Evolutionary conservation across 2,113 vertebrate genomes (phyloP), one percentile per base, ranked within the genome.

Genomic region (Psilopsiagon aymara): DNA sequence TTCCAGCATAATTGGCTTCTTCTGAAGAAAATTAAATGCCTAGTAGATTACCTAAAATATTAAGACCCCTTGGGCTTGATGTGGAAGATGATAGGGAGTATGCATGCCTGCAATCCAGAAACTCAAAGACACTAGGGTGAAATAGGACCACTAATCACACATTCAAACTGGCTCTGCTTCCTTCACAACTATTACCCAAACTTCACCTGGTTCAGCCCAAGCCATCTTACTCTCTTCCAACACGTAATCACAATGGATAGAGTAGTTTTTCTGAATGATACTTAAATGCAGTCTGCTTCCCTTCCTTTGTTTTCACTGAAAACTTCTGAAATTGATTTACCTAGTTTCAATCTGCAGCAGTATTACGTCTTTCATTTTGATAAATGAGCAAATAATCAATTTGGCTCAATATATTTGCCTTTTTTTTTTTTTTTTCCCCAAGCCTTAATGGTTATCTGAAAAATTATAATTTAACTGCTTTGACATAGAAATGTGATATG

Each of bases 1-100:
- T 98, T 98, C 80, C 92, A 92, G 88, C 95, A 97, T 98, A 98
- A 98, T 98, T 98, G 95, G 71, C 81, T 97, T 98, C 83, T 98
- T 97, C 90, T 79, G 49, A 97, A 92, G 97, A 97, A 94, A 98
- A 97, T 94, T 68, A 95, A 97, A 98, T 97, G 94, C 91, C 95
- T 97, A 74, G 60, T 78, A 93, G 24, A 35, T 97, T 98, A 98
- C 96, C 97, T 96, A 97, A 97, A 97, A 95, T 95, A 97, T 83
- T 93, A 35, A 69, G 94, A 93, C 55, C 95, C 89, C 92, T 96
- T 95, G 93, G 97, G 96, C 76, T 97, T 90, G 89, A 96, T 91
- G 81, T 78, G 92, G 85, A 79, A 93, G 94, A 93, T 88, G 92
- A 95, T 86, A 95, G 41, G 75, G 76, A 91, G 71, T 37, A 57